These are phyloP conservation scores for Latrodectus hesperus DNA, from an alignment of 2,888 invertebrate genomes.

Conservation along the genomic window DNA sequence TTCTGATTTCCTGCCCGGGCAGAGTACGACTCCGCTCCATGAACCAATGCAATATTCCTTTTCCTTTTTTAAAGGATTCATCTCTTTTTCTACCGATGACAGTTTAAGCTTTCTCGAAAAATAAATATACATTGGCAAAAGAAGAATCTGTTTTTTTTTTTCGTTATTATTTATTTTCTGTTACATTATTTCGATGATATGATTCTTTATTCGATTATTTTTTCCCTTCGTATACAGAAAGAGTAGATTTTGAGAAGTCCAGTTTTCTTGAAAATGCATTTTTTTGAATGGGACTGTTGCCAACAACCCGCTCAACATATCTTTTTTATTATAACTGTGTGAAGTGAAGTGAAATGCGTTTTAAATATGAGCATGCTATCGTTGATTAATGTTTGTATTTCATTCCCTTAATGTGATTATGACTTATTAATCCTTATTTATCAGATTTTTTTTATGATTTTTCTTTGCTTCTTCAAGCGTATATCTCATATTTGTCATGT, in stretches of 20 bases:
- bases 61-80: background rate
- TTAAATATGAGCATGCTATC: background rate
- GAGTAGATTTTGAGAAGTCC: background rate
- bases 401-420: background rate
- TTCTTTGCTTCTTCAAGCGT: no score
- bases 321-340: background rate
- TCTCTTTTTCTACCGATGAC: constrained; percentile 15
- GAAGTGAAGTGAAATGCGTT: background rate
- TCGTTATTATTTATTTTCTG: background rate
- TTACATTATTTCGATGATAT: background rate
- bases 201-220: background rate
- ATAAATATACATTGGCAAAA: background rate
- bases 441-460: no score
- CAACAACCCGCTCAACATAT: background rate
- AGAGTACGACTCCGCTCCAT: background rate
- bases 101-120: constrained; percentile 33
- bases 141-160: background rate
- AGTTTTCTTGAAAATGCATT: background rate
- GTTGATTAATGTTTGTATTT: background rate
- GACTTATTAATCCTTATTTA: background rate
- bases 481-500: no score
- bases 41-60: background rate
- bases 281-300: background rate
- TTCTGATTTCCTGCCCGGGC: constrained; percentile 7
- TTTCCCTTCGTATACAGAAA: background rate